Base-by-base conservation (phyloP, 2,888 invertebrate species). In the Megamerina dolium region DNA sequence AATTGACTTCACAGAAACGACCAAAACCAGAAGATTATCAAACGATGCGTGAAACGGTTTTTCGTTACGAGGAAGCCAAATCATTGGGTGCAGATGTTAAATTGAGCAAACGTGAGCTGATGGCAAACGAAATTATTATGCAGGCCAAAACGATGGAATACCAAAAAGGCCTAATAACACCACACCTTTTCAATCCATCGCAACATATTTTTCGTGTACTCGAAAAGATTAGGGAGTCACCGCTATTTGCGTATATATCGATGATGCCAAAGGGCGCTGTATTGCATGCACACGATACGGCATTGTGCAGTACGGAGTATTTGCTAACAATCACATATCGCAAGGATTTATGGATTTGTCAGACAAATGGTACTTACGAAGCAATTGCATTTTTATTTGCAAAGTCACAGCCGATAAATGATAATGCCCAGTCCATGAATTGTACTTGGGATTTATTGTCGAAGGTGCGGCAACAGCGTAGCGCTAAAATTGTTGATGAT, bases 221-320 rank as follows among this genome's bases (percentile, higher is more conserved):
- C 56, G 58, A 74, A 2, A 63, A 72, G 13, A 82, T 87, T 32
- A 72, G 75, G 5, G 53, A 73, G 0, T 84, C 85, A 0, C 73
- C 77, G 47, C 79, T 87, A 0, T 87, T 81, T 58, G 66, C 77
- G 51, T 74, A 86, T 6, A 77, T 89, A 10, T 73, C 76, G 48
- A 68, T 67, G 26, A 76, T 89, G 75, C 89, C 89, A 0, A 89
- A 89, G 70, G 89, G 85, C 4, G 82, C 77, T 0, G 78, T 80
- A 0, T 64, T 87, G 12, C 87, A 87, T 61, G 74, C 79, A 0
- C 87, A 87, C 58, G 79, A 84, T 50, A 78, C 80, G 45, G 81
- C 81, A 0, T 68, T 82, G 0, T 74, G 78, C 16, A 80, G 80
- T 5, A 72, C 77, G 0, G 79, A 82, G 48, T 84, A 77, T 51